These are phyloP conservation scores for Ormyrus rosae DNA, from an alignment of 2,888 invertebrate species.

Conservation along the genomic window DNA sequence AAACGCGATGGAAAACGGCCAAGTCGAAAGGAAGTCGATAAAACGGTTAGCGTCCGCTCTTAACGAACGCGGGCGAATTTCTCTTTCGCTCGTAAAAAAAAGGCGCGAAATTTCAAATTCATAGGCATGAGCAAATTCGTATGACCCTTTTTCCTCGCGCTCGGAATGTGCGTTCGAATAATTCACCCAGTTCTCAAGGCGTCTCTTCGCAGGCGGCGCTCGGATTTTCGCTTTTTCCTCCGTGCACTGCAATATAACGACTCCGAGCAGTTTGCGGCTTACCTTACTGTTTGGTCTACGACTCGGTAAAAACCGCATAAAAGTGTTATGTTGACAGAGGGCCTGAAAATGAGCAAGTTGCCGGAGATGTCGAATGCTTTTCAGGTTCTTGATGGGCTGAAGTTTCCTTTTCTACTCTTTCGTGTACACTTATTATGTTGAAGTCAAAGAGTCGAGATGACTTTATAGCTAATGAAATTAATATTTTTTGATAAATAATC, in stretches of 20 bases:
- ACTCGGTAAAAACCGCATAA: conserved; percentile 16
- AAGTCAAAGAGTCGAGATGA: no score
- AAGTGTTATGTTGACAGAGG: background rate
- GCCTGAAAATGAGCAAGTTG: no score
- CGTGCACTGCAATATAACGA: background rate
- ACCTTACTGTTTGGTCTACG: conserved; percentile 13
- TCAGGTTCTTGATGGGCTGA: no score
- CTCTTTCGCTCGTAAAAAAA: conserved; percentile 35
- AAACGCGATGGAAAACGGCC: background rate
- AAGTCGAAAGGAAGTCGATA: conserved; percentile 20
- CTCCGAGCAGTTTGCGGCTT: conserved; percentile 34
- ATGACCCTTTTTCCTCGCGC: conserved; percentile 21
- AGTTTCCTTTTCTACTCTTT: no score
- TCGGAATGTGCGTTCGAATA: background rate
- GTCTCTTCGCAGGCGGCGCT: background rate
- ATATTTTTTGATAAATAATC: no score
- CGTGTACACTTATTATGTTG: no score
- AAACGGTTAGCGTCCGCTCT: background rate
- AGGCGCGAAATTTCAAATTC: conserved; percentile 30
- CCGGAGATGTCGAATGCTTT: no score
- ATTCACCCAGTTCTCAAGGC: conserved; percentile 33
- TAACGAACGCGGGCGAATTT: conserved; percentile 27
- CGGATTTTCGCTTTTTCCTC: conserved; percentile 11
- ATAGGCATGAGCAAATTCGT: conserved; percentile 1
- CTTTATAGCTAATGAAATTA: no score